Conservation (phyloP, 2,113 vertebrate genomes). For the Laterallus jamaicensis region DNA sequence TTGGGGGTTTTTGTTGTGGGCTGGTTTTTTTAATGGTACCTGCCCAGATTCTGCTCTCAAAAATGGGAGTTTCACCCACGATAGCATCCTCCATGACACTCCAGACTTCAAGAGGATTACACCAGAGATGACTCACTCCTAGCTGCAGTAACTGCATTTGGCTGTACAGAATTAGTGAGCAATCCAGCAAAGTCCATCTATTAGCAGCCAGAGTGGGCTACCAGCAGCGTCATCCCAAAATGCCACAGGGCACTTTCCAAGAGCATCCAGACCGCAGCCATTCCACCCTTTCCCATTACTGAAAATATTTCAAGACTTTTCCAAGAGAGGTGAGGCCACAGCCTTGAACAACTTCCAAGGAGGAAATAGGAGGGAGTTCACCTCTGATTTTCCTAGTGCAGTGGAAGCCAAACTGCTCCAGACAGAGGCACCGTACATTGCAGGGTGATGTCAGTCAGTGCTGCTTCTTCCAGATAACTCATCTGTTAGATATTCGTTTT, state of each 20-base stretch:
- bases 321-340: slow-evolving; percentile 53
- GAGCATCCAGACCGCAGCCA: background rate
- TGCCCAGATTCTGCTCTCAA: background rate
- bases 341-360: slow-evolving; percentile 55
- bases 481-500: slow-evolving; percentile 41
- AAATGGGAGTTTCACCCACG: background rate
- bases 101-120: background rate
- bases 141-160: background rate
- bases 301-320: slow-evolving; percentile 44
- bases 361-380: slow-evolving; percentile 59
- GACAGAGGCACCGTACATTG: background rate
- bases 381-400: slow-evolving; percentile 22
- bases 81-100: background rate
- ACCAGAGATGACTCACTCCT: background rate
- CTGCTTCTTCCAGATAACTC: slow-evolving; percentile 45
- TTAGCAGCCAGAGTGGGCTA: background rate
- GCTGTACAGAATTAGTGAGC: background rate
- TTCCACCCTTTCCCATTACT: background rate
- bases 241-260: background rate
- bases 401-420: slow-evolving; percentile 39
- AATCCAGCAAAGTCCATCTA: background rate
- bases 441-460: slow-evolving; percentile 28
- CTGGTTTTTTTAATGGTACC: background rate
- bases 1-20: too few species aligned
- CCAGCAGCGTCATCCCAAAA: background rate